Conservation (phyloP, 1,140 invertebrate genomes). For the Anastatus disparis region DNA sequence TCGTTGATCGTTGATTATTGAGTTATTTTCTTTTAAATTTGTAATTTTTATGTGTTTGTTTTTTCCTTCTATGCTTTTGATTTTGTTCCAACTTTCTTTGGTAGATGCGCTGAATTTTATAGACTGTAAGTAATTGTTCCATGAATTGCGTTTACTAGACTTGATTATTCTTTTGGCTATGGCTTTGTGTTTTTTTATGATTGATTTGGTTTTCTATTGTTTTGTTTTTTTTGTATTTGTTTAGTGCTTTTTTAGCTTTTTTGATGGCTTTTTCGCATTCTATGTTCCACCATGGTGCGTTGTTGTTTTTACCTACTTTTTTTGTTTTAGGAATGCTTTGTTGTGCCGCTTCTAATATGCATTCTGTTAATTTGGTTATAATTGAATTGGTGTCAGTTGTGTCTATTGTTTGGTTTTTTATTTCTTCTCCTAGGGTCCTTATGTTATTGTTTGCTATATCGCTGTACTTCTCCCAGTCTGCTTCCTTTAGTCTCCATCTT, state of each 20-base stretch:
- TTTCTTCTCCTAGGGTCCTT: constrained; percentile 37
- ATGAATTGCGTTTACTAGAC: constrained; percentile 27
- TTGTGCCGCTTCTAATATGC: constrained; percentile 35
- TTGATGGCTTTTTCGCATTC: no score
- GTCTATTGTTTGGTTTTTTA: background rate
- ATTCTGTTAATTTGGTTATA: constrained; percentile 42
- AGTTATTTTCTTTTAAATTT: background rate
- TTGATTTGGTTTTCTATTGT: no score
- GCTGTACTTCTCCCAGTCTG: constrained; percentile 46
- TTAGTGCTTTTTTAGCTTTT: no score
- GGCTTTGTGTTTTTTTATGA: constrained; percentile 39
- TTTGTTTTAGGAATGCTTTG: constrained; percentile 2
- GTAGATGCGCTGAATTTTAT: constrained; percentile 6
- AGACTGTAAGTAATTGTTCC: constrained; percentile 17
- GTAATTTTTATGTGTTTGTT: background rate
- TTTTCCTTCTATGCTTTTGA: no score
- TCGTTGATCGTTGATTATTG: background rate
- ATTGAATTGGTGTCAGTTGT: constrained; percentile 40
- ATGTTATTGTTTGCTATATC: background rate
- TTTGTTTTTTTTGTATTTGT: no score
- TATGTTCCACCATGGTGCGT: no score
- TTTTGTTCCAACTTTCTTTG: no score
- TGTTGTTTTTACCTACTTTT: background rate
- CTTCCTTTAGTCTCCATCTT: constrained; percentile 45
- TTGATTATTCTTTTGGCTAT: constrained; percentile 41